These are phyloP conservation scores for Lepidurus packardi DNA, from an alignment of 1,140 invertebrate genomes.

Conservation along the genomic window DNA sequence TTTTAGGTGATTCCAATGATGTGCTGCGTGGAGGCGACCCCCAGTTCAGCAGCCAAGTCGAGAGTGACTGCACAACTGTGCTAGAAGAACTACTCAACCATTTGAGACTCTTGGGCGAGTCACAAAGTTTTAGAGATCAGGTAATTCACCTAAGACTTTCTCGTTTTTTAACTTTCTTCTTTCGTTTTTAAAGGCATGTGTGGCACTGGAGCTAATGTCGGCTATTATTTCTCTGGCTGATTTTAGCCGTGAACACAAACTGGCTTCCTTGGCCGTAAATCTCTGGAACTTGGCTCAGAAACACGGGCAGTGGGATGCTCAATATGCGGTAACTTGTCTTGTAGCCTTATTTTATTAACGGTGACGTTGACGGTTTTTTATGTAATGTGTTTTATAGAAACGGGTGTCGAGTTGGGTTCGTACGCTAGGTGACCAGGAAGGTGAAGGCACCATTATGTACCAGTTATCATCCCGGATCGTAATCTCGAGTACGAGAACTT, in stretches of 20 bases:
- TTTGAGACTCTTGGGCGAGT: slow-evolving; percentile 49
- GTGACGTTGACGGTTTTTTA: not conserved
- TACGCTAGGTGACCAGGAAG: not conserved
- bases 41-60: slow-evolving; percentile 74
- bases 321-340: slow-evolving; percentile 45
- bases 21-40: slow-evolving; percentile 81
- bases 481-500: not conserved
- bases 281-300: slow-evolving; percentile 71
- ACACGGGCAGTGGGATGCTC: slow-evolving; percentile 50
- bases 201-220: slow-evolving; percentile 61
- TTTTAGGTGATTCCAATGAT: slow-evolving; percentile 86
- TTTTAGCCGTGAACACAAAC: slow-evolving; percentile 43
- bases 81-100: slow-evolving; percentile 69
- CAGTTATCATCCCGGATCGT: not conserved
- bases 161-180: slow-evolving; percentile 34
- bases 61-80: slow-evolving; percentile 68
- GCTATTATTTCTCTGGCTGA: slow-evolving; percentile 27
- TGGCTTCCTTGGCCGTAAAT: slow-evolving; percentile 63
- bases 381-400: not conserved
- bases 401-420: not conserved
- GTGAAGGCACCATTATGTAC: slow-evolving; percentile 11
- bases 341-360: not conserved
- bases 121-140: slow-evolving; percentile 40
- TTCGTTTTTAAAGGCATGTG: slow-evolving; percentile 48
- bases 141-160: slow-evolving; percentile 37